Conservation (phyloP, 2,888 invertebrate species). For the Penaeus monodon region DNA sequence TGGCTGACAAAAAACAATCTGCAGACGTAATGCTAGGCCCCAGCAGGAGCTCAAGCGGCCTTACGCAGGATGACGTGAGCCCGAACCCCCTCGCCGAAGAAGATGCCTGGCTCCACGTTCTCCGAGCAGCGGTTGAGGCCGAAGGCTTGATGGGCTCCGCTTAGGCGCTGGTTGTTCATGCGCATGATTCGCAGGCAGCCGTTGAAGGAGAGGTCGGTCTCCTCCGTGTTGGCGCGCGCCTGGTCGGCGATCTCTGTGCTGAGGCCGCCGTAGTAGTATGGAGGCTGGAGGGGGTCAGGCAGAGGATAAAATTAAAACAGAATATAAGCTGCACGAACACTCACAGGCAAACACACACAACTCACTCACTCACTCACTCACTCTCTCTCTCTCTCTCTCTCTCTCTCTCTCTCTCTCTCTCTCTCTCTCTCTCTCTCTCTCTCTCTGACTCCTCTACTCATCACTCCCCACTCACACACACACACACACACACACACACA, state of each 20-base stretch:
- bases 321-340: too few species aligned
- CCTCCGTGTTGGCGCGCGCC: constrained; percentile 70
- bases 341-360: too few species aligned
- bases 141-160: constrained; percentile 74
- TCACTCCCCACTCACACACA: too few species aligned
- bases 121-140: constrained; percentile 85
- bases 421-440: too few species aligned
- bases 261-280: constrained; percentile 88
- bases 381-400: too few species aligned
- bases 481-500: too few species aligned
- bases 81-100: constrained; percentile 79
- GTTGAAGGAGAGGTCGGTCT: constrained; percentile 79
- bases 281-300: constrained; percentile 70
- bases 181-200: constrained; percentile 86
- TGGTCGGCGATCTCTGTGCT: constrained; percentile 71
- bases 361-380: too few species aligned
- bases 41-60: neutral
- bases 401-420: too few species aligned
- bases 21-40: too few species aligned
- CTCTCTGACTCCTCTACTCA: too few species aligned
- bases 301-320: too few species aligned
- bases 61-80: constrained; percentile 59
- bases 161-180: constrained; percentile 79
- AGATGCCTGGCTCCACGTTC: constrained; percentile 83
- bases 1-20: too few species aligned